A percentile compares a stretch with the other conserved stretches of the same genome.
Evolutionary conservation across 2,113 vertebrate species (phyloP).

Genomic region (Varanus komodoensis): DNA sequence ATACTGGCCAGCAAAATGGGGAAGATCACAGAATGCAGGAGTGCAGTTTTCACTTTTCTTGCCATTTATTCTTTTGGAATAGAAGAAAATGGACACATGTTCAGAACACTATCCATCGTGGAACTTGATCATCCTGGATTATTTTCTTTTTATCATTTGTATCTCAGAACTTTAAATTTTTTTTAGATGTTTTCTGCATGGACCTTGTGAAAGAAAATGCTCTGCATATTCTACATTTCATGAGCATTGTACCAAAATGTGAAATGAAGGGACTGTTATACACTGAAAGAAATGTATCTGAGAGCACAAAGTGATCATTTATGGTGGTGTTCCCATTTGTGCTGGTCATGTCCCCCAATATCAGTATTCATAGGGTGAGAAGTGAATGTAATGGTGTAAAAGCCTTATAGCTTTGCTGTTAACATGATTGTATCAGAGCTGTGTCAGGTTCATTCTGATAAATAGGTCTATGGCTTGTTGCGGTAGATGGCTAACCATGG

Average conservation of each 20-base stretch:
- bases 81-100: conserved; percentile 95
- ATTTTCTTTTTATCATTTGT: conserved; percentile 84
- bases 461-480: conserved; percentile 73
- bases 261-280: conserved; percentile 92
- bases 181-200: conserved; percentile 87
- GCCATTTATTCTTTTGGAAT: conserved; percentile 83
- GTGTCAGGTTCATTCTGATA: conserved; percentile 75
- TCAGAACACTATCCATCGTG: conserved; percentile 95
- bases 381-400: conserved; percentile 85
- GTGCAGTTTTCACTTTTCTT: conserved; percentile 87
- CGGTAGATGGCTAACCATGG: conserved; percentile 61
- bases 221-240: conserved; percentile 85
- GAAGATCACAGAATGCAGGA: conserved; percentile 88
- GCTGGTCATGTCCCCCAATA: conserved; percentile 86
- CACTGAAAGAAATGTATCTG: conserved; percentile 87
- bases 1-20: conserved; percentile 84
- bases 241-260: conserved; percentile 88
- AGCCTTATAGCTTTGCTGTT: conserved; percentile 77
- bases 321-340: conserved; percentile 88
- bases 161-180: conserved; percentile 83
- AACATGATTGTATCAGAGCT: conserved; percentile 76
- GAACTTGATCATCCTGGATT: conserved; percentile 88
- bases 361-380: conserved; percentile 84
- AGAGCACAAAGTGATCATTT: conserved; percentile 84
- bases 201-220: conserved; percentile 96